Conservation (phyloP, 2,888 invertebrate species). For the Rhingia campestris region DNA sequence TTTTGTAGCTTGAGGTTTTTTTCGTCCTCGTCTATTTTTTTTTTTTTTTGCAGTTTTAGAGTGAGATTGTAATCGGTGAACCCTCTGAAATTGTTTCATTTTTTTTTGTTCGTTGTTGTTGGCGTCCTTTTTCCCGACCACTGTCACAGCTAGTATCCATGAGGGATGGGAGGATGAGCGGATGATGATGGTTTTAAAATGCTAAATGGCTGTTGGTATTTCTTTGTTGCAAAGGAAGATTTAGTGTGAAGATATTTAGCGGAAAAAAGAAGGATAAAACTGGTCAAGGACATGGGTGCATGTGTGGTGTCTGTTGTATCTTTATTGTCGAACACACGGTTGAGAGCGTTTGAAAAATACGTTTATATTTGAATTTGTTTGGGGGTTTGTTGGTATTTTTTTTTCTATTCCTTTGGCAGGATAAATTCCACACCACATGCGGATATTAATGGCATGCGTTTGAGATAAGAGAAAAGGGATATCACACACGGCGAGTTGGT, state of each 20-base stretch:
- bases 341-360: slow-evolving; percentile 73
- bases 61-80: slow-evolving; percentile 63
- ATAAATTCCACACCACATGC: slow-evolving; percentile 62
- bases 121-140: slow-evolving; percentile 39
- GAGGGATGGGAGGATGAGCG: slow-evolving; percentile 5
- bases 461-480: slow-evolving; percentile 67
- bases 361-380: slow-evolving; percentile 53
- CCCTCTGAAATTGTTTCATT: slow-evolving; percentile 54
- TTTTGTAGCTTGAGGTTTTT: slow-evolving; percentile 25
- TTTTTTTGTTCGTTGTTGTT: too few species aligned
- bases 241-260: slow-evolving; percentile 74
- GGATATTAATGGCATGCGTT: slow-evolving; percentile 74
- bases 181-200: slow-evolving; percentile 70
- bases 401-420: slow-evolving; percentile 23
- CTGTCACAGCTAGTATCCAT: not conserved
- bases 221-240: slow-evolving; percentile 66
- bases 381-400: slow-evolving; percentile 20
- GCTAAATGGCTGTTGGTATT: slow-evolving; percentile 70
- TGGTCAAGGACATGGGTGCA: slow-evolving; percentile 69
- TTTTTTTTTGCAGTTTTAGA: slow-evolving; percentile 37
- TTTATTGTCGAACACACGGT: slow-evolving; percentile 66
- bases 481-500: slow-evolving; percentile 18
- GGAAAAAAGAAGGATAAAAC: slow-evolving; percentile 66
- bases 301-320: slow-evolving; percentile 35
- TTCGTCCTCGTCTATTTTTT: slow-evolving; percentile 25